Evolutionary conservation across 2,888 invertebrate species (phyloP), one percentile per base, ranked within the genome.

Genomic region (Yponomeuta sedellus): DNA sequence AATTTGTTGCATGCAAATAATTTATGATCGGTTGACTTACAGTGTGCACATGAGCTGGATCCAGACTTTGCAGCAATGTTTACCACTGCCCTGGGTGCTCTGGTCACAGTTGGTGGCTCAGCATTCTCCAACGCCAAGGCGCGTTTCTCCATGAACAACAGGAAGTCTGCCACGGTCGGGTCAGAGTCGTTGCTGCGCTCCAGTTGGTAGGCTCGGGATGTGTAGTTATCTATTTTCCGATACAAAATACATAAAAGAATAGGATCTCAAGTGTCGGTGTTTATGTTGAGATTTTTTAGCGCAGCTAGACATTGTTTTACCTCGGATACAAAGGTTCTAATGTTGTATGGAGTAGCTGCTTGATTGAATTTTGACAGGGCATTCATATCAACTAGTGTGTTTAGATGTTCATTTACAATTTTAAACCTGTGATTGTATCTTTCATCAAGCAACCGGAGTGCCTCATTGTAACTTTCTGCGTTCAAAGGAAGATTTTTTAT

Each of bases 221-320:
- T 69, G 11, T 64, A 66, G 10, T 10, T 11, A 59, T 70, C 70
- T 67, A 71, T n/a, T 69, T 71, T 70, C 8, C 71, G 68, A 22
- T 64, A 59, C 8, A 71, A 16, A 61, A 70, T 66, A 61, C 69
- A 68, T 10, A 70, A n/a, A 8, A 71, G 2, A 6, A 71, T 66
- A 22, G 66, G 12, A 62, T 70, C 70, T 70, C 70, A 70, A 25
- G 10, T 22, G 8, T 62, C 39, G 2, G 39, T 22, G 2, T 68
- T 63, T 0, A 68, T 34, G n/a, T n/a, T n/a, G n/a, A n/a, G n/a
- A 58, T 67, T 70, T 62, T 66, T 66, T n/a, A 71, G 2, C 2
- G 70, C 68, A 0, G 71, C 67, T 10, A 71, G 5, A 8, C 34
- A 10, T 63, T 71, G 71, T 57, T 56, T 67, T 8, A 70, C 28